Conservation (phyloP, 2,888 invertebrate genomes). For the Aleiodes testaceus region DNA sequence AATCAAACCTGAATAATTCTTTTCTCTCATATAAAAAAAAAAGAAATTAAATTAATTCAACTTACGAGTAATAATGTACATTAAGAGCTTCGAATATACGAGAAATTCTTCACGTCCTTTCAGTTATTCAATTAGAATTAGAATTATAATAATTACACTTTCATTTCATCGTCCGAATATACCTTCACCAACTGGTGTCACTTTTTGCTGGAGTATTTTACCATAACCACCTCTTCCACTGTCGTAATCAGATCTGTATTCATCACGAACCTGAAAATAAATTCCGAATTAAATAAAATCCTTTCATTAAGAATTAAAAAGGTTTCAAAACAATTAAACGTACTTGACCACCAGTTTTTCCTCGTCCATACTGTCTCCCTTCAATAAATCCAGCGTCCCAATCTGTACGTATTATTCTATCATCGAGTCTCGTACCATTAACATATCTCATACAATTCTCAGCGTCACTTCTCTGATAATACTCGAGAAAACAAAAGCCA, state of each 20-base stretch:
- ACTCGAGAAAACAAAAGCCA: slow-evolving; percentile 99
- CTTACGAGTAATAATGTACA: slow-evolving; percentile 17
- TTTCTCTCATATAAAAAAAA: not conserved
- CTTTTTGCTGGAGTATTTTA: slow-evolving; percentile 91
- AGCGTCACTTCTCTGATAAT: slow-evolving; percentile 83
- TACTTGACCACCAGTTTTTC: slow-evolving; percentile 98
- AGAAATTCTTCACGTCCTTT: not conserved
- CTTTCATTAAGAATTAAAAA: too few relatives aligned
- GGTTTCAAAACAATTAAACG: slow-evolving; percentile 33
- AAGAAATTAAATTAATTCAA: not conserved
- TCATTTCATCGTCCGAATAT: slow-evolving; percentile 68
- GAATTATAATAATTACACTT: not conserved
- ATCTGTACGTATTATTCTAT: slow-evolving; percentile 96
- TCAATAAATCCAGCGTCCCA: slow-evolving; percentile 99
- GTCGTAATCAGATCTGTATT: slow-evolving; percentile 98
- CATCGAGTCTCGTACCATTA: slow-evolving; percentile 97
- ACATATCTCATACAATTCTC: slow-evolving; percentile 92
- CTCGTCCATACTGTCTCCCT: slow-evolving; percentile 97
- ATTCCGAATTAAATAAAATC: slow-evolving; percentile 23
- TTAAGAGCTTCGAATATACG: not conserved
- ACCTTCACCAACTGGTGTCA: slow-evolving; percentile 73
- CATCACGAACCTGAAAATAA: slow-evolving; percentile 89
- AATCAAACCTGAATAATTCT: not conserved
- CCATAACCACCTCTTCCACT: slow-evolving; percentile 98
- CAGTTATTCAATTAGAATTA: slow-evolving; percentile 3